phyloP scores from a whole-genome alignment of 1,140 invertebrate genomes.

The Eubasilissa regina region DNA sequence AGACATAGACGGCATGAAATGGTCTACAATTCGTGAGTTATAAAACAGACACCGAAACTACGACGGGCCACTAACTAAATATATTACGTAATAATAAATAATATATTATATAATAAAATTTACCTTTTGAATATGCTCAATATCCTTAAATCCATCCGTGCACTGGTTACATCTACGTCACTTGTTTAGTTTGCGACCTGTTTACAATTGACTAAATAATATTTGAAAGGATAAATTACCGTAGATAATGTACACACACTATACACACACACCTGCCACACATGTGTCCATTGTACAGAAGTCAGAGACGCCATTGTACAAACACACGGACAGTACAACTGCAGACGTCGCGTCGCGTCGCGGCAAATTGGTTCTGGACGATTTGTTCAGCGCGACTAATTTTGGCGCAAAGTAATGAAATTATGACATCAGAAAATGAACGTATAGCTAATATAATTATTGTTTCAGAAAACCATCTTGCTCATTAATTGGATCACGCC shows the following conservation, averaged over 20 bases:
- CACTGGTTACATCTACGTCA: not conserved
- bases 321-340: not conserved
- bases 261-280: not conserved
- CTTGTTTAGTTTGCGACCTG: not conserved
- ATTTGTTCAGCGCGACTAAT: not conserved
- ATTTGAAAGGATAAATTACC: slow-evolving; percentile 28
- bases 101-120: too few species aligned
- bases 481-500: too few species aligned
- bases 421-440: not conserved
- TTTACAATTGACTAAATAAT: slow-evolving; percentile 39
- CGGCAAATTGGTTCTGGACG: too few species aligned
- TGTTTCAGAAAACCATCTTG: too few species aligned
- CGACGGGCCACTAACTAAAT: too few species aligned
- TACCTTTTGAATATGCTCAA: too few species aligned
- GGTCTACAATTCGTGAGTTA: not conserved
- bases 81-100: too few species aligned
- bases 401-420: not conserved
- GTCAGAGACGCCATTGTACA: not conserved
- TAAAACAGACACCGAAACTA: too few species aligned
- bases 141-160: too few species aligned
- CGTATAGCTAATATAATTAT: too few species aligned
- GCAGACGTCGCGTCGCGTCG: not conserved
- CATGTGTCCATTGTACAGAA: not conserved
- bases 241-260: slow-evolving; percentile 18
- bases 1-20: not conserved